These are phyloP conservation scores for Sphaerodactylus townsendi DNA, from an alignment of 2,113 vertebrate genomes.

Conservation along the genomic window DNA sequence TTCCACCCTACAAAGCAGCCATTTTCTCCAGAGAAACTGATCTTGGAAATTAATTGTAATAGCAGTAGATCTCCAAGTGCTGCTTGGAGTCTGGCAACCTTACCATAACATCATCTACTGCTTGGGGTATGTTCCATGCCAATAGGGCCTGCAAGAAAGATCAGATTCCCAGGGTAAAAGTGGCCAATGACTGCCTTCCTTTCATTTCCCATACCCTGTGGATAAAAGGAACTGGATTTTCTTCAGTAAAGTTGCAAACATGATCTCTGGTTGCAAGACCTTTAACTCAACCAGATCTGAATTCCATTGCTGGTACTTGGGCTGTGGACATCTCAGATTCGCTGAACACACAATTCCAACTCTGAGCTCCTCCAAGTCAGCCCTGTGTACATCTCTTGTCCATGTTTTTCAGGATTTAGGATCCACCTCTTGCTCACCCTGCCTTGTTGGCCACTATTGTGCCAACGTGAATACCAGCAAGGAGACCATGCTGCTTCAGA, in stretches of 20 bases:
- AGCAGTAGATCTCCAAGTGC: no score
- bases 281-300: background rate
- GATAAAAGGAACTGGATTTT: background rate
- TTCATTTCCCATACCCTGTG: background rate
- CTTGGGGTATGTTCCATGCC: background rate
- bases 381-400: background rate
- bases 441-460: slow-evolving; percentile 85
- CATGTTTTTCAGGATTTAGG: slow-evolving; percentile 70
- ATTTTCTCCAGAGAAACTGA: no score
- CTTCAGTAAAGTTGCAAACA: no score
- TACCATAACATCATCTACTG: no score
- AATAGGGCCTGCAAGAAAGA: no score
- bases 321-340: no score
- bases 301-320: background rate
- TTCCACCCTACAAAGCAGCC: no score
- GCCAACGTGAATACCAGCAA: slow-evolving; percentile 81
- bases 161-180: background rate
- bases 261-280: no score
- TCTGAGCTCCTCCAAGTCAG: background rate
- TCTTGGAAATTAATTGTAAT: no score
- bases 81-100: no score
- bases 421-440: slow-evolving; percentile 78
- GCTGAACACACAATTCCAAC: background rate
- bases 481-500: slow-evolving; percentile 81
- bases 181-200: background rate